These are phyloP conservation scores for Seriola quinqueradiata DNA, from an alignment of 2,113 vertebrate species.

Conservation along the genomic window DNA sequence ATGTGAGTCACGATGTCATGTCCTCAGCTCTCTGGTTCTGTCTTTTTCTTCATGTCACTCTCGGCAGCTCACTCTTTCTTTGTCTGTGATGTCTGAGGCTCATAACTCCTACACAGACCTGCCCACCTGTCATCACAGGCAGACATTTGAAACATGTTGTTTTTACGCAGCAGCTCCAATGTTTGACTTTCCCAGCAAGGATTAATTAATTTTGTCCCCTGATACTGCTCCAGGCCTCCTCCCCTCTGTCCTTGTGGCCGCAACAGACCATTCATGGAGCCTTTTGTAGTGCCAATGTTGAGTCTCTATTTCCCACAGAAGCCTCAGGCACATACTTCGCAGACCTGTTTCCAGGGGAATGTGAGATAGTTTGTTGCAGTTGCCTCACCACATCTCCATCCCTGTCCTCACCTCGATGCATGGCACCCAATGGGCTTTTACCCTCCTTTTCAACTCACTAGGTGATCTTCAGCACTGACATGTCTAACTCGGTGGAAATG, in stretches of 20 bases:
- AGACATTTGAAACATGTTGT: constrained; percentile 25
- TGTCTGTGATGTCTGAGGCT: constrained; percentile 13
- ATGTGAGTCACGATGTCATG: constrained; percentile 3
- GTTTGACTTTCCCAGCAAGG: constrained; percentile 33
- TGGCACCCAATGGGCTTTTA: constrained; percentile 49
- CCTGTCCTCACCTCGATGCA: constrained; percentile 45
- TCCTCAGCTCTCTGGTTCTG: not conserved
- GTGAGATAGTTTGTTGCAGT: constrained; percentile 30
- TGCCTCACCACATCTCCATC: constrained; percentile 24
- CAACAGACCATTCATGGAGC: not conserved
- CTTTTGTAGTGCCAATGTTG: constrained; percentile 33
- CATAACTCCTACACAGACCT: constrained; percentile 21
- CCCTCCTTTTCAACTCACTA: constrained; percentile 59
- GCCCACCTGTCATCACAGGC: constrained; percentile 36
- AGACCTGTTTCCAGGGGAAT: constrained; percentile 35
- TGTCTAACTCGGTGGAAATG: constrained; percentile 65
- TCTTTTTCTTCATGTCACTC: constrained; percentile 5
- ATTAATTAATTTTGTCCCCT: constrained; percentile 42
- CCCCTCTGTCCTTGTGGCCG: not conserved
- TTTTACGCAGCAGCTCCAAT: constrained; percentile 12
- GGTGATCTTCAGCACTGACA: constrained; percentile 58
- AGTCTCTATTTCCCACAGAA: constrained; percentile 32
- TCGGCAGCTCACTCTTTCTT: constrained; percentile 8
- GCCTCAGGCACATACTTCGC: constrained; percentile 23
- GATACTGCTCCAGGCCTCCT: constrained; percentile 19